Evolutionary conservation across 2,797 vertebrate genomes (phyloP).

Genomic region (Streptopelia turtur): DNA sequence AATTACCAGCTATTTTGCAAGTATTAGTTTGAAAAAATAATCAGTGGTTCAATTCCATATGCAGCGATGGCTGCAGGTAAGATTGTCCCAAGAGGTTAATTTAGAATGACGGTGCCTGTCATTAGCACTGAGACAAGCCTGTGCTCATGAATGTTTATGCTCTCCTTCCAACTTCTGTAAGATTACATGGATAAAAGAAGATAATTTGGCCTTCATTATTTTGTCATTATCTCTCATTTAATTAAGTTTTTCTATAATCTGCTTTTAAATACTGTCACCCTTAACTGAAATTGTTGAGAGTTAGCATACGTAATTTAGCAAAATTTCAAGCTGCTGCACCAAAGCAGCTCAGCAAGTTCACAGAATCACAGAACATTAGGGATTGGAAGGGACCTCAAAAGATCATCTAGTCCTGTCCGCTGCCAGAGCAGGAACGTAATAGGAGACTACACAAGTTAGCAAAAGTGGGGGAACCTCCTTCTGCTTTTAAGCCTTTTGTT

Average conservation of each 20-base stretch:
- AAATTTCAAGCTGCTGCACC: not conserved
- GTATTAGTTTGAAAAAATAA: not conserved
- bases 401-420: no score
- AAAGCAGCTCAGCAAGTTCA: no score
- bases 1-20: not conserved
- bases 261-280: not conserved
- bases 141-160: not conserved
- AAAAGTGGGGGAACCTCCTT: not conserved
- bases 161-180: not conserved
- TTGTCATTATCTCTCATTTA: not conserved
- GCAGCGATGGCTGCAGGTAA: not conserved
- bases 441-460: not conserved
- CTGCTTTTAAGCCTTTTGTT: not conserved
- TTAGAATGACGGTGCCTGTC: not conserved
- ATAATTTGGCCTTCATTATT: not conserved
- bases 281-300: not conserved
- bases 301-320: not conserved
- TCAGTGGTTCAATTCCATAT: not conserved
- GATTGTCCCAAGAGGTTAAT: not conserved
- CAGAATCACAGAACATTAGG: no score
- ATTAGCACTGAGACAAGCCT: not conserved
- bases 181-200: not conserved
- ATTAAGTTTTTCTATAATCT: not conserved
- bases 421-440: not conserved
- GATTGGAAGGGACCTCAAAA: no score